Evolutionary conservation across 2,888 invertebrate species (phyloP), one percentile per base, ranked within the genome.

Genomic region (Lapara coniferarum): DNA sequence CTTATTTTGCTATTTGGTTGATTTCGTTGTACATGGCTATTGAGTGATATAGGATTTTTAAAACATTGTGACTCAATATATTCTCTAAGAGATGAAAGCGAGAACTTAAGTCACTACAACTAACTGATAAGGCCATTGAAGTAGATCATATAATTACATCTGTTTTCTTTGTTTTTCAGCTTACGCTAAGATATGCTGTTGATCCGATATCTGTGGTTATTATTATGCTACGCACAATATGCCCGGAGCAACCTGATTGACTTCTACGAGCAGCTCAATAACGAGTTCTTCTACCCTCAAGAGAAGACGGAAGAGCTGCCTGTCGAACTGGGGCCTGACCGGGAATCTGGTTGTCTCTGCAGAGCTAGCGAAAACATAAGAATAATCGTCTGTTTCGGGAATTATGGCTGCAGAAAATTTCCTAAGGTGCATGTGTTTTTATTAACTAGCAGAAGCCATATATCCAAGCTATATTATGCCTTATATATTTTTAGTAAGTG

Each of bases 341-440:
- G 73, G 49, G 71, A 66, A 8, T 93, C 93, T 3, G 95, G 95
- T 0, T 95, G 95, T 79, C 79, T 87, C 14, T 95, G 95, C 78
- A 85, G 94, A 37, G 90, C 92, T 57, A 88, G 85, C 44, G 75
- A 71, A 10, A 80, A 85, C 19, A 76, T 78, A 0, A 82, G 77
- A 25, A 85, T 89, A 14, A 85, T 92, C 2, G 91, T 94, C 0
- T 95, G 95, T 77, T 95, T 94, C 70, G 95, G 95, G 8, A 91
- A 93, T 69, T 93, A 91, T 55, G 88, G 86, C 37, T 95, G 95
- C 78, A 85, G 74, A 71, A 83, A 73, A 19, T 94, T 95, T 77
- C 95, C 95, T 0, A 88, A 88, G 85, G 93, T 92, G 69, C 58
- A 74, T 76, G 5, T 7, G 37, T 37, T 37, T 37, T 37, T 37